Base-by-base conservation (phyloP, 2,888 invertebrate genomes). In the Lamellibrachia satsuma region DNA sequence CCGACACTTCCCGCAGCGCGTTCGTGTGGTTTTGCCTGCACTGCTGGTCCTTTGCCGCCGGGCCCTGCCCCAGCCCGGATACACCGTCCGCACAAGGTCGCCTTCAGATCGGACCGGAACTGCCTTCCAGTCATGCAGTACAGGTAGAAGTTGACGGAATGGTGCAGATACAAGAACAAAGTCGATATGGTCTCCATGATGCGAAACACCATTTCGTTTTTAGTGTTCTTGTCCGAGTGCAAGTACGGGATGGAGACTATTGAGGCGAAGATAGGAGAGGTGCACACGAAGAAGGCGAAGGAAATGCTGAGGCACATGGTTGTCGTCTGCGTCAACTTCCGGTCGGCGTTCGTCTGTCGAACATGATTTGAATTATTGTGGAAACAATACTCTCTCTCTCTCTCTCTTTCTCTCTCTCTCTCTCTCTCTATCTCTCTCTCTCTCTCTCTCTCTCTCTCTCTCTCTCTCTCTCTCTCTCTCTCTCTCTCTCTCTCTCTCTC, bases 301-400 rank as follows among this genome's bases (percentile, higher is more conserved):
- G 94, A 94, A 0, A 93, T 93, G 55, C 93, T 93, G 52, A 94
- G 92, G 90, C 94, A 94, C 94, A 94, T 94, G 90, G 93, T 90
- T 7, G 94, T 94, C 91, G 94, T 94, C 93, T 94, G 94, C 93
- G 90, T 93, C 92, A 93, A 93, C 15, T 92, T 92, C 39, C 91
- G 91, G 60, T 93, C 92, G 75, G 75, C 15, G 11, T 39, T n/a
- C n/a, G 60, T 39, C 39, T 27, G n/a, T 75, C 9, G 51, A 75
- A 75, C 22, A 75, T 15, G 6, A 22, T 1, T 15, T 22, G n/a
- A 75, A 4, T 3, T 6, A n/a, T 75, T 55, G 9, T 55, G 9
- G 8, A 55, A 9, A 55, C 55, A 55, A 55, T 55, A 55, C 7
- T 55, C 9, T 55, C 55, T 55, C 8, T 9, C 8, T 55, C 9